Base-by-base conservation (phyloP, 2,113 vertebrate species). In the Sinocyclocheilus anshuiensis region DNA sequence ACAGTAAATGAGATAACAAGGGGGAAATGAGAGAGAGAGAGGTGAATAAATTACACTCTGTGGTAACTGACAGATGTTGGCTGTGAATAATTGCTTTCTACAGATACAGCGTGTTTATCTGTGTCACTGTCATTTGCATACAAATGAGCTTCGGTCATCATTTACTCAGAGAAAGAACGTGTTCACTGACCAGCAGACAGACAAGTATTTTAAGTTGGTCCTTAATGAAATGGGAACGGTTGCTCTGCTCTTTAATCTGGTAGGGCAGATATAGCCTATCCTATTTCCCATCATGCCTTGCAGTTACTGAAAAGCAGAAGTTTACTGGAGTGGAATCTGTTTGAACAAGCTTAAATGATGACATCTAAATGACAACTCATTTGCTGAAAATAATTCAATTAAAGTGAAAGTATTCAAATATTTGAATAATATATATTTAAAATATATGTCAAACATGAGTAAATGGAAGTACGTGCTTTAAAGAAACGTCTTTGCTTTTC, bases 41-140 rank as follows among this genome's bases (percentile, higher is more conserved):
- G 76, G 26, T 79, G 67, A 29, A 33, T 57, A 36, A 78, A 55
- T 33, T 5, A 78, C 16, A 29, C 50, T 18, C 45, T 33, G 55
- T 55, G 6, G 26, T 39, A 61, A 79, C 88, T 90, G 92, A 93
- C 92, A 92, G 92, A 93, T 94, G 93, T 94, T 93, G 92, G 91
- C 90, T 89, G 63, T 80, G 89, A 89, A 92, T 91, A 90, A 92
- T 90, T 90, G 89, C 88, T 82, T 89, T 88, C 81, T 91, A 90
- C 91, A 92, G 89, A 90, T 91, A 82, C 69, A 79, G 87, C 45
- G 84, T 71, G 83, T 89, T 91, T 91, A 87, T 89, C 85, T 88
- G 82, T 87, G 83, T 72, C 22, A 53, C 89, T 22, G 77, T 84
- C 87, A 93, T 94, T 93, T 93, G 90, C 92, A 92, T 93, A 92